Percentiles rank a stretch among this genome's conserved stretches.
Evolutionary conservation across 2,797 vertebrate genomes (phyloP).

Genomic region (Sebastes flavidus): DNA sequence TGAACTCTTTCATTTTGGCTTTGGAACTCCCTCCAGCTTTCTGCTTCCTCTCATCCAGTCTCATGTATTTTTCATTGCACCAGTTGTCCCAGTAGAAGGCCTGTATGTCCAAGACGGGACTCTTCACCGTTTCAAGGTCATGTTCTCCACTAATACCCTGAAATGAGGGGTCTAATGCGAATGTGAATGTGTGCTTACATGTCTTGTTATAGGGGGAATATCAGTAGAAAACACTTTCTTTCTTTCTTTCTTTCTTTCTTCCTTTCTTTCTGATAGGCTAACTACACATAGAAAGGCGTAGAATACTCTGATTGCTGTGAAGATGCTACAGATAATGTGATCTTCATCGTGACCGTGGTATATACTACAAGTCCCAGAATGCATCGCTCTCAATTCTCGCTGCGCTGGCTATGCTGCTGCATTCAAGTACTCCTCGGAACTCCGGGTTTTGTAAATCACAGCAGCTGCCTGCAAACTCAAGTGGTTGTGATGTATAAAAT

Average conservation of each 20-base stretch:
- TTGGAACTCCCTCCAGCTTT: conserved; percentile 32
- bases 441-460: background rate
- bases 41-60: conserved; percentile 10
- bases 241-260: conserved; percentile 6
- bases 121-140: conserved; percentile 45
- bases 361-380: conserved; percentile 81
- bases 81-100: conserved; percentile 33
- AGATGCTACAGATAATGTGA: background rate
- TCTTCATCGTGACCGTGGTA: conserved; percentile 20
- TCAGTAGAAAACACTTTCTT: background rate
- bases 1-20: conserved; percentile 29
- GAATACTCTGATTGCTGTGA: background rate
- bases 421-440: conserved; percentile 43
- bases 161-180: background rate
- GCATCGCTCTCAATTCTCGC: conserved; percentile 41
- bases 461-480: background rate
- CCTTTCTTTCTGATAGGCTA: background rate
- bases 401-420: conserved; percentile 35
- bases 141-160: conserved; percentile 1
- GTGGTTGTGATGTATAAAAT: background rate
- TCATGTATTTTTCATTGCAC: conserved; percentile 70
- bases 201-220: background rate
- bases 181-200: background rate
- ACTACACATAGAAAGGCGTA: no score
- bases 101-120: conserved; percentile 10